These are phyloP conservation scores for Drosophila ficusphila DNA, from an alignment of 1,140 invertebrate species.

Conservation along the genomic window DNA sequence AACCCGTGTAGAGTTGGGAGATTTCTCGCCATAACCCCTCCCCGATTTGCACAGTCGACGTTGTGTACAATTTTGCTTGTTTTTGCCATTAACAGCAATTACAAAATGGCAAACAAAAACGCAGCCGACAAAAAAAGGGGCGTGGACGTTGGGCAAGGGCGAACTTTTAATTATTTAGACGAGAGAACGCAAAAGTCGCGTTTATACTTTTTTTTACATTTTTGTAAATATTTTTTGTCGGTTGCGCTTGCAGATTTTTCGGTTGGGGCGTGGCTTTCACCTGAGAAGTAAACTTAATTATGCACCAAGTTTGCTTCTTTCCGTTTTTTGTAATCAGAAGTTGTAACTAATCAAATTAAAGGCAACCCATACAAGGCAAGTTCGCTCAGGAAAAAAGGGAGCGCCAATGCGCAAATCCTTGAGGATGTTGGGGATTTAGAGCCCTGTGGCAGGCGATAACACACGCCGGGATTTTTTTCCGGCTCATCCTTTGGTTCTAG, in stretches of 20 bases:
- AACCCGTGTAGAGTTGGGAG: conserved; percentile 56
- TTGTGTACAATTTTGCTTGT: conserved; percentile 49
- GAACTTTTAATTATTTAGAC: conserved; percentile 78
- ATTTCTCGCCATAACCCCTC: conserved; percentile 2
- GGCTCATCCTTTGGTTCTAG: conserved; percentile 19
- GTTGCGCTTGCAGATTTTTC: conserved; percentile 41
- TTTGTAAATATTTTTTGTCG: conserved; percentile 23
- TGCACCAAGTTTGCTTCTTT: conserved; percentile 8
- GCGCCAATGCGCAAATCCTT: conserved; percentile 39
- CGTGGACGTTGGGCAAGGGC: conserved; percentile 38
- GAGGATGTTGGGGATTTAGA: conserved; percentile 13
- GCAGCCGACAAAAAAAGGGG: conserved; percentile 28
- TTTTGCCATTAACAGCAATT: conserved; percentile 72
- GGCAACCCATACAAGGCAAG: background rate
- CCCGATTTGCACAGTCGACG: conserved; percentile 14
- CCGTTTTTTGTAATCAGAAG: conserved; percentile 45
- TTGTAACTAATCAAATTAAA: conserved; percentile 66
- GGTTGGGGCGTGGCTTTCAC: conserved; percentile 14
- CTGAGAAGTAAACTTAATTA: conserved; percentile 58
- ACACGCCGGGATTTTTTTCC: conserved; percentile 46
- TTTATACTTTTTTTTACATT: conserved; percentile 12
- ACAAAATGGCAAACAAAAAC: conserved; percentile 70
- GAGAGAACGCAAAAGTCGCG: conserved; percentile 55
- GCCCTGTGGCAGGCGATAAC: conserved; percentile 45
- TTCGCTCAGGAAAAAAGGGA: background rate